Conservation (phyloP, 92 coral and sea anemone genomes). For the Siderastrea radians region DNA sequence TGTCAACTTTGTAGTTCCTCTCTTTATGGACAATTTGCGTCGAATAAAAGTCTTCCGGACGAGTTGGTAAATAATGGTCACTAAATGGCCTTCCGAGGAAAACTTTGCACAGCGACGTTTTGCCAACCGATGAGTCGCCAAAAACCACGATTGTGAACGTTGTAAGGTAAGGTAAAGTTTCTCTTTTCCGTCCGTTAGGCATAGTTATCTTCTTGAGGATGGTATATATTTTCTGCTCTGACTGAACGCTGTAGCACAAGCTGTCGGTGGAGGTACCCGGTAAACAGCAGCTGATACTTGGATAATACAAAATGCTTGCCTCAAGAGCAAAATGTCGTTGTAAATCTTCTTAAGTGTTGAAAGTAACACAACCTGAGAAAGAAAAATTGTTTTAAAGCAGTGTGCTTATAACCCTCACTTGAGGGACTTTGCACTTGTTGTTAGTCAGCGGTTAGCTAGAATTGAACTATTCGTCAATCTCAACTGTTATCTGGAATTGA, state of each 20-base stretch:
- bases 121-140: conserved; percentile 87
- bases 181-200: too few relatives aligned
- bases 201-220: too few relatives aligned
- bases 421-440: too few relatives aligned
- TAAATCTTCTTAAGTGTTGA: background rate
- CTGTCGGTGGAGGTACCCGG: background rate
- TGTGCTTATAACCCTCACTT: too few relatives aligned
- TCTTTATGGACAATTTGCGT: conserved; percentile 85
- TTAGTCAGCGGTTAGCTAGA: too few relatives aligned
- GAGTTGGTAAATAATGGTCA: conserved; percentile 83
- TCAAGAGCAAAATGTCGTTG: background rate
- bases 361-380: background rate
- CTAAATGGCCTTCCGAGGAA: conserved; percentile 75
- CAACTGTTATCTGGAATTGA: too few relatives aligned
- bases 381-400: too few relatives aligned
- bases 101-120: conserved; percentile 76
- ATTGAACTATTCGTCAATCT: too few relatives aligned
- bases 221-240: too few relatives aligned
- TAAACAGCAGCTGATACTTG: background rate
- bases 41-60: conserved; percentile 78
- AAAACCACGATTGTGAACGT: conserved; percentile 80
- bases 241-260: background rate
- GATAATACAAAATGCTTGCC: background rate
- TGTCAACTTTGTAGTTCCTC: conserved; percentile 82
- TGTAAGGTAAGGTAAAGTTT: conserved; percentile 74